Evolutionary conservation across 2,888 invertebrate species (phyloP), one percentile per base, ranked within the genome.

Genomic region (Netelia fuscicornis): DNA sequence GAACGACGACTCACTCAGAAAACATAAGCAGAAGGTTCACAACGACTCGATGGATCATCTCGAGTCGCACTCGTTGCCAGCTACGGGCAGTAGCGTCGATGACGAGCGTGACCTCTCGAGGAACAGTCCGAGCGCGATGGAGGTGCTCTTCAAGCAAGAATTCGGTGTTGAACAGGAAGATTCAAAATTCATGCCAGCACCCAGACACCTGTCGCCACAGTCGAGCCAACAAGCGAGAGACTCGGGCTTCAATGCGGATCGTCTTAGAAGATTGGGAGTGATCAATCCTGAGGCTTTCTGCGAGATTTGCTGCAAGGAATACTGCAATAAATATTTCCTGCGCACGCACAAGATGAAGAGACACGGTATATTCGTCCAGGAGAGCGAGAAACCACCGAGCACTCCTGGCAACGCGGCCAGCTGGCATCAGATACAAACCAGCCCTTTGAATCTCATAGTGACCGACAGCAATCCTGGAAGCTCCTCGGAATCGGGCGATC

Each of bases 301-400:
- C 94, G 98, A 98, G 93, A 96, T 98, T 83, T 98, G 98, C 93
- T 97, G 97, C 94, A 98, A 98, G 92, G 98, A 98, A 93, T 98
- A 98, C 92, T 98, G 97, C 93, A 98, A 98, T 93, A 98, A 98
- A 93, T 98, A 98, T 92, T 98, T 98, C 92, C 95, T 99, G 62
- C 95, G 98, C 76, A 98, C 98, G 68, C 99, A 99, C 94, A 98
- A 98, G 91, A 96, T 97, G 94, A 97, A 98, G 93, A 96, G 97
- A n/a, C 99, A 99, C 93, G 98, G 98, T 0, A 96, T 98, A 52
- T 95, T 95, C 86, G 94, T 96, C 77, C 95, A 95, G 1, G 94
- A 96, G 88, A 95, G 96, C 92, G 95, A 97, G 89, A 89, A 95
- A 93, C 90, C 92, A 8, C 94, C 94, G 79, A 94, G 94, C 17